Conservation (phyloP, 2,888 invertebrate genomes). For the Eucera pruinosa region DNA sequence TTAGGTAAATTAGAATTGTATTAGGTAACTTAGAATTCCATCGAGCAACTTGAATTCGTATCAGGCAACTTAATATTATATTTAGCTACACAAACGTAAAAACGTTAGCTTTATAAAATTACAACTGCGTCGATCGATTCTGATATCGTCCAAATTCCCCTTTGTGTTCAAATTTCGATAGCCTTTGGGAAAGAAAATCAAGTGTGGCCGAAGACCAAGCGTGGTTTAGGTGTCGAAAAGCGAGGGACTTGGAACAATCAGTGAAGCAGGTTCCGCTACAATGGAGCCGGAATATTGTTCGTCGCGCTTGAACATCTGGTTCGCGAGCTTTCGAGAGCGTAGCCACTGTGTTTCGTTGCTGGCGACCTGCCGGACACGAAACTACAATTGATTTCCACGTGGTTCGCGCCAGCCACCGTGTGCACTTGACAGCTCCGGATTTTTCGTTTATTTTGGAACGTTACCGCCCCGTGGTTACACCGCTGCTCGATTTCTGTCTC, state of each 20-base stretch:
- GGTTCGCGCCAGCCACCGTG: constrained; percentile 19
- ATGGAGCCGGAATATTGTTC: constrained; percentile 16
- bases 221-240: neutral
- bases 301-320: constrained; percentile 25
- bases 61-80: too few relatives aligned
- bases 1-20: too few relatives aligned
- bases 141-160: too few relatives aligned
- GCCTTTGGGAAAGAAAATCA: too few relatives aligned
- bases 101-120: too few relatives aligned
- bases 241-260: neutral
- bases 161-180: too few relatives aligned
- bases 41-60: too few relatives aligned
- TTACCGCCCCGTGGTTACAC: constrained; percentile 38
- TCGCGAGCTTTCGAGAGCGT: constrained; percentile 26
- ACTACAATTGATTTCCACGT: constrained; percentile 63
- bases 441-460: constrained; percentile 57
- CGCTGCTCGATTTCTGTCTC: neutral
- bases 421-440: constrained; percentile 53
- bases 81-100: too few relatives aligned
- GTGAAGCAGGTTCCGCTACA: constrained; percentile 4
- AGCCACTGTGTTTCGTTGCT: constrained; percentile 51
- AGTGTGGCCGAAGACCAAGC: too few relatives aligned
- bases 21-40: too few relatives aligned
- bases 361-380: constrained; percentile 45
- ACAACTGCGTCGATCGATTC: too few relatives aligned